A percentile compares a stretch with the other conserved stretches of the same genome.
Evolutionary conservation across 2,888 invertebrate species (phyloP).

Genomic region (Seira ritae): DNA sequence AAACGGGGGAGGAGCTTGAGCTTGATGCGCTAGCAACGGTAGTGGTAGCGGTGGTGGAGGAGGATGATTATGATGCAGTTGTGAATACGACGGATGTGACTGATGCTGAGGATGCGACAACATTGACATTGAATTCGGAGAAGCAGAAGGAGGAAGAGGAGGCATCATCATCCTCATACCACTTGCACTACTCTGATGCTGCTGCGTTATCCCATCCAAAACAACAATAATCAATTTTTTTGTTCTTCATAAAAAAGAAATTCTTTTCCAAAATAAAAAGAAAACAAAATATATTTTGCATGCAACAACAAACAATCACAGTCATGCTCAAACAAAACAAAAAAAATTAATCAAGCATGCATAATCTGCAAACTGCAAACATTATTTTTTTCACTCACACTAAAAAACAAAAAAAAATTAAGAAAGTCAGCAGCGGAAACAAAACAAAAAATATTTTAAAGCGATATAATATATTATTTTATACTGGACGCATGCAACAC

Average conservation of each 20-base stretch:
- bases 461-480: too few relatives aligned
- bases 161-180: slow-evolving; percentile 73
- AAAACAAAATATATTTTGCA: background rate
- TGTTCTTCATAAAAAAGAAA: slow-evolving; percentile 33
- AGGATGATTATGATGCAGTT: slow-evolving; percentile 59
- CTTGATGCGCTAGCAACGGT: slow-evolving; percentile 52
- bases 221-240: slow-evolving; percentile 65
- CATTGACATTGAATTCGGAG: slow-evolving; percentile 64
- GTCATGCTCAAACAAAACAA: background rate
- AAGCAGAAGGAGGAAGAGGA: too few relatives aligned
- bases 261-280: too few relatives aligned
- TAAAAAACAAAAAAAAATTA: too few relatives aligned
- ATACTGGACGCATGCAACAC: slow-evolving; percentile 71
- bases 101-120: slow-evolving; percentile 61
- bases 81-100: slow-evolving; percentile 62
- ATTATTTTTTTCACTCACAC: too few relatives aligned
- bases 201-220: slow-evolving; percentile 70
- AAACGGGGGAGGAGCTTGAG: slow-evolving; percentile 29
- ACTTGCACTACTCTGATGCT: slow-evolving; percentile 73
- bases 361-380: too few relatives aligned
- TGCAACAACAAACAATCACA: background rate
- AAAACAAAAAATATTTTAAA: too few relatives aligned
- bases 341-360: background rate
- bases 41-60: slow-evolving; percentile 35
- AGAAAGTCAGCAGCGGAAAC: too few relatives aligned